Conservation (phyloP, 2,888 invertebrate genomes). For the Cephus rjabovi region DNA sequence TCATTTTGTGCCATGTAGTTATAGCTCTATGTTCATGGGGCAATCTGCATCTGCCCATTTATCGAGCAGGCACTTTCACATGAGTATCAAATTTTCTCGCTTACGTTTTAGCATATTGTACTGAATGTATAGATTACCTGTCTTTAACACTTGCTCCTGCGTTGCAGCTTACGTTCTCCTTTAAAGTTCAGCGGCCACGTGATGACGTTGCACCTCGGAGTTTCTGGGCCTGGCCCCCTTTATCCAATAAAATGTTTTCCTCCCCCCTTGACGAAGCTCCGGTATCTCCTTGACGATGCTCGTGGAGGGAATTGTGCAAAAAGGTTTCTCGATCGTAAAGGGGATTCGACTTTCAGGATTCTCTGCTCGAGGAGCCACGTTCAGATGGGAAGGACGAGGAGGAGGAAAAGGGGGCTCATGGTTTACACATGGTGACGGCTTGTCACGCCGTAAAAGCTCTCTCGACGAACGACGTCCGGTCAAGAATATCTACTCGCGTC, state of each 20-base stretch:
- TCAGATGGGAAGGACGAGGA: slow-evolving; percentile 6
- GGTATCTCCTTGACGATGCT: background rate
- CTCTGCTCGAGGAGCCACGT: background rate
- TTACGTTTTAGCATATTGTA: no score
- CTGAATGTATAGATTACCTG: no score
- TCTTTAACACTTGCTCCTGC: no score
- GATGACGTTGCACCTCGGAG: no score
- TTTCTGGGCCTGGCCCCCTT: no score
- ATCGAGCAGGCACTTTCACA: no score
- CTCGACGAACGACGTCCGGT: slow-evolving; percentile 35
- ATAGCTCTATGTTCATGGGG: no score
- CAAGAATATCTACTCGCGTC: background rate
- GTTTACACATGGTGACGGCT: slow-evolving; percentile 58
- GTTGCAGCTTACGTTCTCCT: no score
- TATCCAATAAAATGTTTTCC: background rate
- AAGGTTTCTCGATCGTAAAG: slow-evolving; percentile 35
- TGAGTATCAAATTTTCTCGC: no score
- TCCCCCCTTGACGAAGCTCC: background rate
- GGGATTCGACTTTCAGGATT: slow-evolving; percentile 38
- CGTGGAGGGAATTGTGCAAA: slow-evolving; percentile 32
- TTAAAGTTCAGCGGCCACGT: no score
- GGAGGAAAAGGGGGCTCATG: slow-evolving; percentile 46
- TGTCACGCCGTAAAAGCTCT: slow-evolving; percentile 54
- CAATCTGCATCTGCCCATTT: no score
- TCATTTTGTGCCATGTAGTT: no score